A percentile compares a stretch with the other conserved stretches of the same genome.
These are phyloP conservation scores for Chironex yamaguchii DNA, from an alignment of 30 jellyfish, hydroid and myxozoan genomes.

Conservation along the genomic window DNA sequence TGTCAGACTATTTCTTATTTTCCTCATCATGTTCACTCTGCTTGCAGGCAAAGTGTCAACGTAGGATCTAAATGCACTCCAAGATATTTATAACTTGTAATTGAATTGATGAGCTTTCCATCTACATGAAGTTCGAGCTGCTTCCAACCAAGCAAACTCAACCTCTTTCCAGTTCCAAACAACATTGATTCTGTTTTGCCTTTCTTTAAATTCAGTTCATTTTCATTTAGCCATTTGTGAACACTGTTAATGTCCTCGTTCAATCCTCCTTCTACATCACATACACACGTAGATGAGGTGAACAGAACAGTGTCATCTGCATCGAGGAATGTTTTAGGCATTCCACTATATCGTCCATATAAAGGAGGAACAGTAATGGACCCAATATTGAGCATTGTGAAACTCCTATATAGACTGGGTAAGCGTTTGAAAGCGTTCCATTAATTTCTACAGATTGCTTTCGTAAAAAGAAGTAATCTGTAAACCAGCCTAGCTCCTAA, in stretches of 20 bases:
- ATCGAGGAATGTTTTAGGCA: constrained; percentile 4
- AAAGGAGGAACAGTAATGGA: constrained; percentile 32
- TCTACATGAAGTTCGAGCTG: constrained; percentile 40
- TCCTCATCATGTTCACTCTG: constrained; percentile 68
- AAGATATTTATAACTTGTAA: constrained; percentile 29
- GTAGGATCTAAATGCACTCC: constrained; percentile 69
- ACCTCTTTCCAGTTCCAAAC: constrained; percentile 54
- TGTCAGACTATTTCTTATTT: constrained; percentile 10
- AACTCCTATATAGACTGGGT: constrained; percentile 25
- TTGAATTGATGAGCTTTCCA: constrained; percentile 17
- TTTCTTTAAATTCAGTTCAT: constrained; percentile 18
- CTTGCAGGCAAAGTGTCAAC: constrained; percentile 71
- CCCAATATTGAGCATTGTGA: constrained; percentile 66
- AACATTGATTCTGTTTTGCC: constrained; percentile 38
- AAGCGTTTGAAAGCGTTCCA: constrained; percentile 18
- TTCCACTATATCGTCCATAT: too few species aligned
- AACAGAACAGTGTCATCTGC: constrained; percentile 71
- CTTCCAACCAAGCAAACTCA: constrained; percentile 24
- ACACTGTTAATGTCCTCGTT: constrained; percentile 8
- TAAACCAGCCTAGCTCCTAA: constrained; percentile 35
- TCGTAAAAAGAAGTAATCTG: constrained; percentile 54
- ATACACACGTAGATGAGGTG: constrained; percentile 16
- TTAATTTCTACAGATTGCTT: constrained; percentile 25
- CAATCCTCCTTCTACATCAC: constrained; percentile 15
- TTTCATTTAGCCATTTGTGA: constrained; percentile 19